Base-by-base conservation (phyloP, 2,888 invertebrate species). In the Pollenia labialis region DNA sequence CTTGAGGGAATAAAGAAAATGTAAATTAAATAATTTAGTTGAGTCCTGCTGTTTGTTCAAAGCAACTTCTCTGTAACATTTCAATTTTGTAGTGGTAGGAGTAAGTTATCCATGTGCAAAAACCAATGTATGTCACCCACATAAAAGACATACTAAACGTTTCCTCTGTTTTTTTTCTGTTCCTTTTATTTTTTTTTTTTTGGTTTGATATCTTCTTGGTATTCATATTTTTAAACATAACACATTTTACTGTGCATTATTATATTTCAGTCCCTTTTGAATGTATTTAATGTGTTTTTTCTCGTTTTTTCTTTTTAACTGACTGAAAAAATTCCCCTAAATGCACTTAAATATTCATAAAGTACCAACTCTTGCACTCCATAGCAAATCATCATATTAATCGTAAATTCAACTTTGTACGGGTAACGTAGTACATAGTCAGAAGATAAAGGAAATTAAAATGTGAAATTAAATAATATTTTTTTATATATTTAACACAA, bases 341-440 rank as follows among this genome's bases (percentile, higher is more conserved):
- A 75, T 80, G 82, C 74, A 80, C 82, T 83, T 83, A 83, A 82
- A 86, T 82, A 82, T 82, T 86, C 82, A 83, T 83, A 80, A 86
- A 86, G 79, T 58, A 48, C 44, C 48, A 66, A 72, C 46, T 46
- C 32, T 18, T 42, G 40, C 46, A 66, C 42, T 54, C 32, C 58
- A 68, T 42, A 66, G 56, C 50, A 81, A 81, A 74, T 74, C 42
- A 74, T 72, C 50, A 72, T 54, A 54, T 54, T 69, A 42, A 16
- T 64, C 0, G 12, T 12, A 56, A 23, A 32, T 32, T 32, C 32
- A 32, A 32, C 32, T 32, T 32, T 32, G 32, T 32, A 72, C 23
- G 4, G 48, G 32, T n/a, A 48, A 16, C 0, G 12, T 14, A 40
- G 32, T 40, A 23, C 23, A 23, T 23, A 14, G 69, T n/a, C 18